phyloP scores from a whole-genome alignment of 2,888 invertebrate species.

The Cerastis leucographa region DNA sequence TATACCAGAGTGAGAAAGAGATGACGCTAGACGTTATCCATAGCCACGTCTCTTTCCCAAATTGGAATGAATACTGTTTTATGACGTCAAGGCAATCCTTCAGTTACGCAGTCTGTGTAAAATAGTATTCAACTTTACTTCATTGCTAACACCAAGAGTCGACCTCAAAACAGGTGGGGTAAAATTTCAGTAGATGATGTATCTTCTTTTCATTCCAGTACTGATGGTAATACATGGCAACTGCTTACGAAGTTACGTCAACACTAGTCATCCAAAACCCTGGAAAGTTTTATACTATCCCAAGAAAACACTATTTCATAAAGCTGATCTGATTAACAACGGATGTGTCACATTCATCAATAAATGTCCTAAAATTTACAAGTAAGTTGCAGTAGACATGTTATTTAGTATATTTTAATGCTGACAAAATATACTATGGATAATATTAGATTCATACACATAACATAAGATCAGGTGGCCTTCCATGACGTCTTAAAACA shows the following conservation, averaged over 20 bases:
- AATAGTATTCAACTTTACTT: background rate
- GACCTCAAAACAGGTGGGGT: background rate
- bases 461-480: no score
- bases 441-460: no score
- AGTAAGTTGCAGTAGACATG: conserved; percentile 71
- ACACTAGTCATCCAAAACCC: conserved; percentile 72
- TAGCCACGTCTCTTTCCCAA: no score
- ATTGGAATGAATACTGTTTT: no score
- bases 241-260: conserved; percentile 70
- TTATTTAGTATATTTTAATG: background rate
- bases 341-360: conserved; percentile 79
- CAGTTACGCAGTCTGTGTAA: no score
- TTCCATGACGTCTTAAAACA: no score
- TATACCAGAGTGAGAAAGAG: no score
- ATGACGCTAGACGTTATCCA: no score
- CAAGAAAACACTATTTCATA: conserved; percentile 78
- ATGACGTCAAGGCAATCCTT: no score
- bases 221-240: conserved; percentile 35
- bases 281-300: conserved; percentile 79
- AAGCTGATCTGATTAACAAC: conserved; percentile 79
- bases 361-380: conserved; percentile 79
- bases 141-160: background rate
- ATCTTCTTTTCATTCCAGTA: conserved; percentile 4
- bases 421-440: no score
- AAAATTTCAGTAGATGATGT: background rate